These are phyloP conservation scores for Peromyscus eremicus DNA, from an alignment of 2,797 vertebrate genomes.

Conservation along the genomic window DNA sequence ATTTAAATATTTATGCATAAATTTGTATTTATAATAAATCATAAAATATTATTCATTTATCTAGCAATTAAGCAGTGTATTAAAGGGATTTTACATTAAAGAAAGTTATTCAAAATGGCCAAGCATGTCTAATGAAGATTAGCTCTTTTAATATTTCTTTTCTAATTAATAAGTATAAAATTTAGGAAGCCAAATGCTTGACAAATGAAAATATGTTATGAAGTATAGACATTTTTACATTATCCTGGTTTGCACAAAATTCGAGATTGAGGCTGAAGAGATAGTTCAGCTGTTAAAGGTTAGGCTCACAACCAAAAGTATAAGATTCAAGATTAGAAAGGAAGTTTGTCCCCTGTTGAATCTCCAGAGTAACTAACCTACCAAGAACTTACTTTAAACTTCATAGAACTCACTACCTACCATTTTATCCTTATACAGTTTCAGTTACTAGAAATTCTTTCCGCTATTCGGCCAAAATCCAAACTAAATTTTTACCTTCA, in stretches of 20 bases:
- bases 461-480: neutral
- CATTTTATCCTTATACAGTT: constrained; percentile 52
- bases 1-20: constrained; percentile 73
- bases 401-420: neutral
- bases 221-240: constrained; percentile 57
- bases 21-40: constrained; percentile 66
- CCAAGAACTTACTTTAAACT: constrained; percentile 32
- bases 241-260: constrained; percentile 45
- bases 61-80: constrained; percentile 66
- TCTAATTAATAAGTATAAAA: constrained; percentile 67
- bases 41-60: constrained; percentile 71
- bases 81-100: constrained; percentile 73
- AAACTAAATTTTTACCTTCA: constrained; percentile 49
- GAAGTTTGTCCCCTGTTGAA: constrained; percentile 24
- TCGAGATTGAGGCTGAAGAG: neutral
- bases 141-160: constrained; percentile 59
- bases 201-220: constrained; percentile 58
- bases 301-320: neutral
- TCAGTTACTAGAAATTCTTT: constrained; percentile 34
- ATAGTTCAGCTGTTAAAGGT: neutral
- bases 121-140: constrained; percentile 68
- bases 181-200: constrained; percentile 58
- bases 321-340: constrained; percentile 24
- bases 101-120: constrained; percentile 76
- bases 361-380: neutral